A percentile compares a stretch with the other conserved stretches of the same genome.
Evolutionary conservation across 1,140 invertebrate species (phyloP).

Genomic region (Anagrus nilaparvatae): DNA sequence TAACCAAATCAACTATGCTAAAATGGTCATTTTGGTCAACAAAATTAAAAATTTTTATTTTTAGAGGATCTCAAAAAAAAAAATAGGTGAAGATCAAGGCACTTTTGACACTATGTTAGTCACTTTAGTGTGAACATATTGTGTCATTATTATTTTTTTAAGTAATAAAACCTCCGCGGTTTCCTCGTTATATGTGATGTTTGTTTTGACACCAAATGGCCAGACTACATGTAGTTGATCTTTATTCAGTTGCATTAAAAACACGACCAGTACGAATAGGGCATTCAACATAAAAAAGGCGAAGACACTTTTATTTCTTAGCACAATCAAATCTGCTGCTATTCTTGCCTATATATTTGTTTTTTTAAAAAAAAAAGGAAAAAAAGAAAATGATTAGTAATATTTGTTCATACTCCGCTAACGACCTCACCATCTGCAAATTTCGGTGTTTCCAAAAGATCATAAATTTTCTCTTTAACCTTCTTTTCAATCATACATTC

Average conservation of each 20-base stretch:
- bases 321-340: constrained; percentile 77
- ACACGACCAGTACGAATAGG: constrained; percentile 96
- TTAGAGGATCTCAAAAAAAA: not conserved
- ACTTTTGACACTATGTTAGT: constrained; percentile 14
- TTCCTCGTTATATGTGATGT: constrained; percentile 86
- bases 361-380: constrained; percentile 13
- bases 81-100: constrained; percentile 2
- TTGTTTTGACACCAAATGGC: constrained; percentile 88
- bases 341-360: constrained; percentile 66
- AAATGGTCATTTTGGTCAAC: too few species aligned
- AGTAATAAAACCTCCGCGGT: constrained; percentile 68
- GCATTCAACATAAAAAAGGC: constrained; percentile 99
- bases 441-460: not conserved
- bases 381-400: constrained; percentile 22
- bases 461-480: not conserved
- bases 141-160: not conserved
- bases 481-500: not conserved
- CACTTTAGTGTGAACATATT: constrained; percentile 10
- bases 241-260: constrained; percentile 96
- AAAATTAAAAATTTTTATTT: not conserved
- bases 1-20: too few species aligned
- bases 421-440: constrained; percentile 17
- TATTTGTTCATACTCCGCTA: constrained; percentile 19
- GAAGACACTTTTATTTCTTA: constrained; percentile 93
- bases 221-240: constrained; percentile 90